Conservation (phyloP, 2,113 vertebrate genomes). For the Centrocercus urophasianus region DNA sequence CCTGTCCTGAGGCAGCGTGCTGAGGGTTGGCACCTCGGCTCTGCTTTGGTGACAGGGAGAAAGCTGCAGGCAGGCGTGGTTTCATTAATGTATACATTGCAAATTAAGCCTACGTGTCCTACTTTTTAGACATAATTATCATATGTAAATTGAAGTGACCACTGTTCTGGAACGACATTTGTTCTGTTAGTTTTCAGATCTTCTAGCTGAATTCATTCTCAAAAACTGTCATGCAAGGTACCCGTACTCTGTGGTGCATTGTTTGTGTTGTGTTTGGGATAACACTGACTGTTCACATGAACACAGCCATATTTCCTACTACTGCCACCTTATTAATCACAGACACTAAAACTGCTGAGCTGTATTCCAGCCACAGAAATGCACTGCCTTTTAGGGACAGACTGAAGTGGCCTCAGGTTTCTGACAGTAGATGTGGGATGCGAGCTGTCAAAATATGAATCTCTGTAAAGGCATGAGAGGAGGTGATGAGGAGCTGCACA, state of each 20-base stretch:
- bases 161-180: background rate
- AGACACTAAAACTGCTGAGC: background rate
- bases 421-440: background rate
- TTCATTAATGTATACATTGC: background rate
- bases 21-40: background rate
- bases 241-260: background rate
- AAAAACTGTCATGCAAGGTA: background rate
- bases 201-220: background rate
- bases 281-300: background rate
- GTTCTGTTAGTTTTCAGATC: background rate
- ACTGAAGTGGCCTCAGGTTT: background rate
- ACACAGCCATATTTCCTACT: background rate
- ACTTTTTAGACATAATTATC: background rate
- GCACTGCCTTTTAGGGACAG: background rate
- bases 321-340: background rate
- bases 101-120: background rate
- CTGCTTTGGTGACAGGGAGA: background rate
- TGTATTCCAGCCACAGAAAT: background rate
- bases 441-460: background rate
- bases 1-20: background rate
- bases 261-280: background rate
- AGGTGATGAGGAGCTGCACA: background rate
- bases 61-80: background rate
- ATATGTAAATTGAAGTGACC: background rate
- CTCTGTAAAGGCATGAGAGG: background rate